phyloP scores from a whole-genome alignment of 2,888 invertebrate genomes.

The Micropterix aruncella region DNA sequence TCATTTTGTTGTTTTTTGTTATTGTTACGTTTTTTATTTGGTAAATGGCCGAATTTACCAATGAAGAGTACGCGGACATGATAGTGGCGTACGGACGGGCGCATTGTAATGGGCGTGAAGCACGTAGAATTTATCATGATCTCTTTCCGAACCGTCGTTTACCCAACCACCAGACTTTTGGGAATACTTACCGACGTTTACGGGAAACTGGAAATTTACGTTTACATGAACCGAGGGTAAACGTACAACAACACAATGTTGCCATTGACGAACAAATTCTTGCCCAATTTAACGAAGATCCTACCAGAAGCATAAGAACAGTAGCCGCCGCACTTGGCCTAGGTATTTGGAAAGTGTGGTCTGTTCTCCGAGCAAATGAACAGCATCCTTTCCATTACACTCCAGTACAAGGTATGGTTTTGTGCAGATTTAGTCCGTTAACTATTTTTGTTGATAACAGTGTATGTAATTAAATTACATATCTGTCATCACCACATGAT shows the following conservation, averaged over 20 bases:
- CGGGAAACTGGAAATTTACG: conserved; percentile 8
- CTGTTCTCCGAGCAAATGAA: conserved; percentile 6
- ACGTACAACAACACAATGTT: no score
- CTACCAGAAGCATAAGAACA: not conserved
- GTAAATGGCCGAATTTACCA: conserved; percentile 7
- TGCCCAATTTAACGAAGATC: not conserved
- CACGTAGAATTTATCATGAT: conserved; percentile 7
- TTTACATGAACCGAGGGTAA: conserved; percentile 5
- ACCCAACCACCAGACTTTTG: conserved; percentile 8
- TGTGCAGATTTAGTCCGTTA: no score
- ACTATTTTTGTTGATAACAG: no score
- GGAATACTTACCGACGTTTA: conserved; percentile 8
- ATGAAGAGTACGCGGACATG: conserved; percentile 10
- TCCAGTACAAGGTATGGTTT: conserved; percentile 10
- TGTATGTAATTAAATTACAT: no score
- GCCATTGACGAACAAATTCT: not conserved
- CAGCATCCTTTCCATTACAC: conserved; percentile 9
- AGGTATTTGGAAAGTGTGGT: no score
- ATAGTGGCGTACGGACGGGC: conserved; percentile 8
- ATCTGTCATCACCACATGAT: no score
- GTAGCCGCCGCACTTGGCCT: no score
- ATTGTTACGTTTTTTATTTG: no score
- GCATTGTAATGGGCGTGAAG: conserved; percentile 5
- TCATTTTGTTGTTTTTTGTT: no score
- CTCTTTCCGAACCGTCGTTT: conserved; percentile 8